A percentile compares a stretch with the other conserved stretches of the same genome.
Evolutionary conservation across 2,888 invertebrate genomes (phyloP).

Genomic region (Ectemnius cavifrons): DNA sequence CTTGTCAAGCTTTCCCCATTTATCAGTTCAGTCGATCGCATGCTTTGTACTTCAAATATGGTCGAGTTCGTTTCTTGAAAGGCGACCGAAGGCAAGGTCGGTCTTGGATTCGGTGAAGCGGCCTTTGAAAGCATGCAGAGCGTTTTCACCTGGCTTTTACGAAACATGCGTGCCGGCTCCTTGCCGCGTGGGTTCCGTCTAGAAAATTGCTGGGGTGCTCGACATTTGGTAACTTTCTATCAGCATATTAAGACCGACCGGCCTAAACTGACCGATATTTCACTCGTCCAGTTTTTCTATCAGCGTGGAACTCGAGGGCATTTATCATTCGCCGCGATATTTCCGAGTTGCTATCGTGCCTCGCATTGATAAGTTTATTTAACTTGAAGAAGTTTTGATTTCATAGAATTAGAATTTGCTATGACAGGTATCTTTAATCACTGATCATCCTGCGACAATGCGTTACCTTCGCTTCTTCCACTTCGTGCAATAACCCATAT

Average conservation of each 20-base stretch:
- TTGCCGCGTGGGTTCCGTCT: conserved; percentile 28
- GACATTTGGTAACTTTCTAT: conserved; percentile 60
- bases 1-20: no score
- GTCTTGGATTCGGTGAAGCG: conserved; percentile 49
- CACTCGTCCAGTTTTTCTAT: conserved; percentile 20
- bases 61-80: conserved; percentile 42
- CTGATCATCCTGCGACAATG: not conserved
- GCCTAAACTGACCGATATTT: conserved; percentile 28
- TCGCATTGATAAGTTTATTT: no score
- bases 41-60: no score
- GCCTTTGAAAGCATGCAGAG: conserved; percentile 33
- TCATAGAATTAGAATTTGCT: no score
- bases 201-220: conserved; percentile 47
- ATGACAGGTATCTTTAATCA: no score
- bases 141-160: conserved; percentile 50
- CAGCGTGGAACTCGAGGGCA: conserved; percentile 1
- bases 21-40: no score
- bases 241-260: conserved; percentile 32
- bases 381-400: no score
- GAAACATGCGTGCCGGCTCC: conserved; percentile 30
- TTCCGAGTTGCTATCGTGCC: no score
- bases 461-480: not conserved
- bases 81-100: conserved; percentile 55
- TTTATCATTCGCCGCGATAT: not conserved
- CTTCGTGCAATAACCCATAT: not conserved